Evolutionary conservation across 2,113 vertebrate species (phyloP).

Genomic region (Pontoporia blainvillei): DNA sequence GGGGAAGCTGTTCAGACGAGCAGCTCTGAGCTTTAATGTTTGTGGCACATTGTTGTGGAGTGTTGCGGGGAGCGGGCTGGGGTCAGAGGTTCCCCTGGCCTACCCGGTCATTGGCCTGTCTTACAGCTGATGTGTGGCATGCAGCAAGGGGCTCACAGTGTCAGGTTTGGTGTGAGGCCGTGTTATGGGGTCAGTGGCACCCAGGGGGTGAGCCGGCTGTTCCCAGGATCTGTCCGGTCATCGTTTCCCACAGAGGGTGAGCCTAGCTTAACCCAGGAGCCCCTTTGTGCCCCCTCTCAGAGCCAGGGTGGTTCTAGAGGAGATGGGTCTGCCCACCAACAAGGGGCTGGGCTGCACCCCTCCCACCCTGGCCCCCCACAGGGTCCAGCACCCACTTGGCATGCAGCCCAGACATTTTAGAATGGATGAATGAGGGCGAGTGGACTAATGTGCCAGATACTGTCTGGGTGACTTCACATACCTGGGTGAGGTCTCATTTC

Average conservation of each 20-base stretch:
- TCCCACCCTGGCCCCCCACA: not conserved
- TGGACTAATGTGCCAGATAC: accelerated
- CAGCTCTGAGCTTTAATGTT: not conserved
- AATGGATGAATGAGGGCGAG: not conserved
- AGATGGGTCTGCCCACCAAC: not conserved
- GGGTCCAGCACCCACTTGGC: not conserved
- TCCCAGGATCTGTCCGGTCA: not conserved
- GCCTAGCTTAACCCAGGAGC: not conserved
- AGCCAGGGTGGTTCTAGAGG: not conserved
- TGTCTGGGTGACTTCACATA: not conserved
- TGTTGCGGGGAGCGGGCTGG: not conserved
- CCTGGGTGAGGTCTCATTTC: not conserved
- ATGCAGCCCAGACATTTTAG: not conserved
- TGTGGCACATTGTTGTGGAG: accelerated
- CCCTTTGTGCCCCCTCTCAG: not conserved
- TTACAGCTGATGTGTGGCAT: not conserved
- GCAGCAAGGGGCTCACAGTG: not conserved
- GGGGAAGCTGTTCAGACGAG: not conserved
- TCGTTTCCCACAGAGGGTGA: not conserved
- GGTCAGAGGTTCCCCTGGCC: accelerated
- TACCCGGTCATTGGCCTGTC: accelerated
- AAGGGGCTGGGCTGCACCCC: not conserved
- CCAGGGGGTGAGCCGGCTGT: not conserved
- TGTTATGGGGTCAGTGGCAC: accelerated
- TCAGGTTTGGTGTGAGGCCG: not conserved